Base-by-base conservation (phyloP, 2,888 invertebrate species). In the Epinotia demarniana region DNA sequence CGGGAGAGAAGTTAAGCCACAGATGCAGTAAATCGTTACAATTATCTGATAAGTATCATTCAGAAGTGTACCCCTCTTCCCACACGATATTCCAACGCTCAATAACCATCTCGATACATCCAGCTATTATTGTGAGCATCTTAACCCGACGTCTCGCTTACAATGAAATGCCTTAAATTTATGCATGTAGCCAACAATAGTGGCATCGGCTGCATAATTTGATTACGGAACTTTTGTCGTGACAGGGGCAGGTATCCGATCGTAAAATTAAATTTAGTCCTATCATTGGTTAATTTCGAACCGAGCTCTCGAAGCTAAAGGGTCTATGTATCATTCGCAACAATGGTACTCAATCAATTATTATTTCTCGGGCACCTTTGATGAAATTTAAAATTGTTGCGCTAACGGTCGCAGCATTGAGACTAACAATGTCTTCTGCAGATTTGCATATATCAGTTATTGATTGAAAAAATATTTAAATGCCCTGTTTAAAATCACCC, bases 401-500 rank as follows among this genome's bases (percentile, higher is more conserved):
- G 89, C 86, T 93, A 94, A 94, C 94, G 93, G 94, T 93, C 89
- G 90, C 82, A 78, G 85, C 87, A 90, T 93, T 93, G 93, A 84
- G 85, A 80, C 86, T 85, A 86, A 88, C 87, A 88, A 90, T 88
- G 86, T 89, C 86, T 89, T 88, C 88, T 86, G 83, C 84, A 76
- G 78, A 92, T 93, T 92, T 94, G 92, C 93, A 94, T 93, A 92
- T 89, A 91, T 92, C 90, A 89, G 90, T 92, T 93, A 94, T 94
- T 94, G 94, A 94, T 94, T 92, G 93, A 90, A 92, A 92, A 91
- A 92, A 92, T 92, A 94, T 94, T 94, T 85, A 92, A 93, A 94
- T 93, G 79, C 78, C 85, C 84, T 87, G 89, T 91, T 92, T 90
- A 86, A 84, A 89, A 83, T 85, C 86, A 86, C 83, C 90, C 90